Evolutionary conservation across 2,797 vertebrate species (phyloP), one percentile per base, ranked within the genome.

Genomic region (Pteronotus mesoamericanus): DNA sequence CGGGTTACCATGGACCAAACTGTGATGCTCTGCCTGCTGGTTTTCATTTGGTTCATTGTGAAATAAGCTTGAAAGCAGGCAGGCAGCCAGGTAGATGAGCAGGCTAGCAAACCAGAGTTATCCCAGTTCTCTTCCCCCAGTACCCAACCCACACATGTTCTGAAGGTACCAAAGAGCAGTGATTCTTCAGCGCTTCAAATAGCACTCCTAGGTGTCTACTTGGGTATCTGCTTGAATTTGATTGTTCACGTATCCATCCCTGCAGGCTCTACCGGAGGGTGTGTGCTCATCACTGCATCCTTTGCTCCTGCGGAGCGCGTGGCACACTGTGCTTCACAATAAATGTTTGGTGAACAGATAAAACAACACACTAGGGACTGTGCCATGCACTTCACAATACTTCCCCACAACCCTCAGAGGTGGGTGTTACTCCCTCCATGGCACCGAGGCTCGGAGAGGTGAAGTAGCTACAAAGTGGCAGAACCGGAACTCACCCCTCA

Each of bases 1-100:
- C 80, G 4, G 24, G 72, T 42, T 37, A 0, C 48, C 1, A 6
- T 26, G 42, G 53, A 53, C 64, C 92, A 64, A 66, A 39, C 72
- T 0, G n/a, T 89, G 42, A 34, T 94, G 68, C 34, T 96, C 57
- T 80, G 91, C 61, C 78, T 97, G 79, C 32, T 95, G 29, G 46
- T 44, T 75, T 64, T 93, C 80, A 9, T 68, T 8, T 82, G 96
- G 92, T 42, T 98, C 21, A 0, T 89, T 3, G 21, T 89, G 59
- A 93, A 90, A 51, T 98, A 96, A 95, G 26, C 39, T 2, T 4
- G 4, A 44, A 11, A 3, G 44, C 9, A 18, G 29, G 44, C 46
- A 4, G 48, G 39, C 26, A 26, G 71, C 72, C 34, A 2, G 3
- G 8, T 12, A 32, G 42, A 2, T 1, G 57, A 69, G 75, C n/a